Evolutionary conservation across 2,113 vertebrate species (phyloP).

Genomic region (Sinocyclocheilus anophthalmus): DNA sequence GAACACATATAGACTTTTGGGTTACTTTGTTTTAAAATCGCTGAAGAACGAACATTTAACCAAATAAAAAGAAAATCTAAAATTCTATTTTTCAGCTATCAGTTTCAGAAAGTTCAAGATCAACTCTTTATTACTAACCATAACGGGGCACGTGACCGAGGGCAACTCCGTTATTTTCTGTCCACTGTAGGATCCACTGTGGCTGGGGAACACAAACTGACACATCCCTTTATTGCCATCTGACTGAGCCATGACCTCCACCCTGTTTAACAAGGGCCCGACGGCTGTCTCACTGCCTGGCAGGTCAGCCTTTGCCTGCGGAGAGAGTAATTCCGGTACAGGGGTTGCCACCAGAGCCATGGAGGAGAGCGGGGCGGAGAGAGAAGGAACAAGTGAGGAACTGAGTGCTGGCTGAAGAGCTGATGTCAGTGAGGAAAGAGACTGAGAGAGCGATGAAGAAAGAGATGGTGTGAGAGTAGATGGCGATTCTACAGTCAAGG

Average conservation of each 20-base stretch:
- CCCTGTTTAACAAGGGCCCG: slow-evolving; percentile 75
- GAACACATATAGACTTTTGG: slow-evolving; percentile 38
- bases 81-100: not conserved
- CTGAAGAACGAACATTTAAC: not conserved
- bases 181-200: slow-evolving; percentile 75
- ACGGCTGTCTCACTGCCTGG: slow-evolving; percentile 62
- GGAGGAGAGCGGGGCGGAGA: slow-evolving; percentile 58
- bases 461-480: slow-evolving; percentile 40
- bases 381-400: slow-evolving; percentile 38
- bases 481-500: slow-evolving; percentile 71
- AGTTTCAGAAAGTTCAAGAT: not conserved
- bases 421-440: slow-evolving; percentile 64
- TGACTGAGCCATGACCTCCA: slow-evolving; percentile 76
- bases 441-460: slow-evolving; percentile 51
- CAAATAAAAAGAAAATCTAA: not conserved
- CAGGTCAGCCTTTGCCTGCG: slow-evolving; percentile 77
- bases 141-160: slow-evolving; percentile 78
- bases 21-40: not conserved
- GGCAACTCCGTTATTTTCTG: slow-evolving; percentile 83
- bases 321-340: slow-evolving; percentile 76
- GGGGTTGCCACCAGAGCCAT: slow-evolving; percentile 69
- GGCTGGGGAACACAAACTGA: slow-evolving; percentile 82
- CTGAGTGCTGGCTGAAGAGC: slow-evolving; percentile 19
- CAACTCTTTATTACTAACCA: slow-evolving; percentile 75
- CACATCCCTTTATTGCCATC: slow-evolving; percentile 81